phyloP scores from a whole-genome alignment of 2,113 vertebrate genomes.

The Platanista minor region DNA sequence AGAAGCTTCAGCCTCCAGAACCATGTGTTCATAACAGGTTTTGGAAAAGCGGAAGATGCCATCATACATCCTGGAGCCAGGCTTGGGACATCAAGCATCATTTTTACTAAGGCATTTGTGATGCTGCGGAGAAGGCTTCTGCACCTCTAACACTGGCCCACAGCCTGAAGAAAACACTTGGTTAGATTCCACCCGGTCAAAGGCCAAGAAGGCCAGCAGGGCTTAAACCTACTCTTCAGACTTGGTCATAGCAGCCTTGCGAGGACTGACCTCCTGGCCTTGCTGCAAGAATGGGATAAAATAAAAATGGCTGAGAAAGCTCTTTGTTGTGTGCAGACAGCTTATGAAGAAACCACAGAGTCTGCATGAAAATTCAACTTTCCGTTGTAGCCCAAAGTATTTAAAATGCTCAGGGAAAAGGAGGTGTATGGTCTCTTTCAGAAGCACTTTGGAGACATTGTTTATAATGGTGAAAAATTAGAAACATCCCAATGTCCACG shows the following conservation, averaged over 20 bases:
- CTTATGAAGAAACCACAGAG: neutral
- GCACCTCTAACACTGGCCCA: neutral
- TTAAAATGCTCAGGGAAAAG: neutral
- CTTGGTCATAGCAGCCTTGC: neutral
- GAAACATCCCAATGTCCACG: neutral
- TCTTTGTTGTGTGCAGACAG: neutral
- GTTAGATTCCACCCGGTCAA: neutral
- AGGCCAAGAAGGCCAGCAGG: neutral
- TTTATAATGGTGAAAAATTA: neutral
- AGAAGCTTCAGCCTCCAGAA: neutral
- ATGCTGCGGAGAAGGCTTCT: neutral
- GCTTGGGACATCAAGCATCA: neutral
- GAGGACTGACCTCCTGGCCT: neutral
- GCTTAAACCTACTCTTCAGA: neutral
- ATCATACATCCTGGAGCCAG: neutral
- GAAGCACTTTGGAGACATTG: neutral
- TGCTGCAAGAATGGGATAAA: neutral
- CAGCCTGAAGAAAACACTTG: neutral
- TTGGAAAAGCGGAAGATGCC: neutral
- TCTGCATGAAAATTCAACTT: neutral
- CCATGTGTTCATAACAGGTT: neutral
- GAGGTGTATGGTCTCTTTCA: neutral
- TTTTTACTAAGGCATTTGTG: neutral
- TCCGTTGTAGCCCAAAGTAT: neutral
- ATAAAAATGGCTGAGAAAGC: neutral